A percentile compares a stretch with the other conserved stretches of the same genome.
Evolutionary conservation across 2,113 vertebrate genomes (phyloP).

Genomic region (Camelus bactrianus): DNA sequence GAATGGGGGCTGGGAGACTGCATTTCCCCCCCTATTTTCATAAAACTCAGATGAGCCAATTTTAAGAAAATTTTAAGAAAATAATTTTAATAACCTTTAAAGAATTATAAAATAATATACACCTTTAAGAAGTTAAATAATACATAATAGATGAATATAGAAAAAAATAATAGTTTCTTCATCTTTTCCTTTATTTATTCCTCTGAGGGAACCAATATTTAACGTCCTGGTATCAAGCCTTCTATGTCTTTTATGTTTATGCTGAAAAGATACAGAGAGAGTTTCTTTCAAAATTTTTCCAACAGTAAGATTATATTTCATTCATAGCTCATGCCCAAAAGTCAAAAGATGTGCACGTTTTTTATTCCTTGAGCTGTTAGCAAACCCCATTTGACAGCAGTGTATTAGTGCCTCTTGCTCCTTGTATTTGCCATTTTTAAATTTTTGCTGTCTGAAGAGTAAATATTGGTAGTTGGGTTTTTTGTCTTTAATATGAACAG

Average conservation of each 20-base stretch:
- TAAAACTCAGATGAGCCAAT: slow-evolving; percentile 18
- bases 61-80: slow-evolving; percentile 55
- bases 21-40: neutral
- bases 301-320: neutral
- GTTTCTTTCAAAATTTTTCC: slow-evolving; percentile 7
- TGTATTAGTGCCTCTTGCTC: neutral
- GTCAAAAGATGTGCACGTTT: neutral
- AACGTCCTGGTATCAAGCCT: neutral
- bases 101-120: slow-evolving; percentile 1
- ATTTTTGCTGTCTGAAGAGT: neutral
- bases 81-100: slow-evolving; percentile 46
- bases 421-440: slow-evolving; percentile 5
- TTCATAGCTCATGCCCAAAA: neutral
- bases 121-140: slow-evolving; percentile 4
- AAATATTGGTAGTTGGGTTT: neutral
- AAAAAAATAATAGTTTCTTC: slow-evolving; percentile 23
- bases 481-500: slow-evolving; percentile 41
- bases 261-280: neutral
- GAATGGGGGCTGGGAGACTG: neutral
- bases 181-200: neutral
- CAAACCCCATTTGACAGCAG: neutral
- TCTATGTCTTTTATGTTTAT: slow-evolving; percentile 43
- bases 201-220: slow-evolving; percentile 15
- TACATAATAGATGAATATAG: neutral
- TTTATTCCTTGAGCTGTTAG: slow-evolving; percentile 8